Base-by-base conservation (phyloP, 2,113 vertebrate species). In the Pardalotus punctatus region DNA sequence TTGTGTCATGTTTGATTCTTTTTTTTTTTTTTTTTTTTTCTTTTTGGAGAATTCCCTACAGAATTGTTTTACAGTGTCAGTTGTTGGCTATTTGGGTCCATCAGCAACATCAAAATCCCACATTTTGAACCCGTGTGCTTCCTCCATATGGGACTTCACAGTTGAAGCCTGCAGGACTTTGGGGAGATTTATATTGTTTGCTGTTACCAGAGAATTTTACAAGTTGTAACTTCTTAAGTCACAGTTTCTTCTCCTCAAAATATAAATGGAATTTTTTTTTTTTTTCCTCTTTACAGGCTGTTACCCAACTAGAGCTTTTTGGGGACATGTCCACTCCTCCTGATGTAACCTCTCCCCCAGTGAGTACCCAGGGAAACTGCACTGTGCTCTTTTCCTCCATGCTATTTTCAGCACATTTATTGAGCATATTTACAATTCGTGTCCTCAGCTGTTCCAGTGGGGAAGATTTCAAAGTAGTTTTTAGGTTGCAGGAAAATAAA, bases 321-420 rank as follows among this genome's bases (percentile, higher is more conserved):
- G 99, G 99, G 97, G 99, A 99, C 98, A 99, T 99, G 99, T 99
- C 99, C 67, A 99, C 99, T 84, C 99, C 99, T 91, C 99, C 99
- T 94, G 99, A 99, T 98, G 98, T 99, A 98, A 99, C 99, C 91
- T 99, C 99, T 96, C 99, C 99, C 90, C 99, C 99, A 20, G 99
- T 99, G 98, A 99, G 99, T 98, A 96, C 78, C 16, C 56, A 18
- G 14, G 28, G 19, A 36, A 85, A 66, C 56, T 15, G 33, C 67
- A 11, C 50, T 19, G 16, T 54, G 13, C 10, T 15, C 81, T 45
- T 62, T 47, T 61, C 28, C 28, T 28, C 8, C 38, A 7, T 42
- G 20, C 21, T n/a, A 7, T 86, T 76, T 94, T 67, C 84, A 78
- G 53, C n/a, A 50, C 45, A 3, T 94, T 86, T 88, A 25, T 81